These are phyloP conservation scores for Euplagia quadripunctaria DNA, from an alignment of 2,888 invertebrate species.

Conservation along the genomic window DNA sequence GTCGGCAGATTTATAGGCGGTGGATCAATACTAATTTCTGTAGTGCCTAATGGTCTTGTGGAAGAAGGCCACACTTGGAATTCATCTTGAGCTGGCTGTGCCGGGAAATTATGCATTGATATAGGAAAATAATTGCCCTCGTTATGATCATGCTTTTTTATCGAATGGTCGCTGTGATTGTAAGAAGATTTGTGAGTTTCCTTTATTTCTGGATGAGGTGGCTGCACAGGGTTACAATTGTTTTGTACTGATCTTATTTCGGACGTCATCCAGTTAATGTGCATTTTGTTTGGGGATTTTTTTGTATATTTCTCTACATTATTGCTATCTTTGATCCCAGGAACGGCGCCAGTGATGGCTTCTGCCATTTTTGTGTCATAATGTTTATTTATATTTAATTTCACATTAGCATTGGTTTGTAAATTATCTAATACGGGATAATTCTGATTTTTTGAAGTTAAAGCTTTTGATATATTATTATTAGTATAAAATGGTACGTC, in stretches of 20 bases:
- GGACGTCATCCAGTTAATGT: slow-evolving; percentile 86
- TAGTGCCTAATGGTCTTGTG: slow-evolving; percentile 77
- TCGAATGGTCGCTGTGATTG: slow-evolving; percentile 62
- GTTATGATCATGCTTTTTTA: slow-evolving; percentile 74
- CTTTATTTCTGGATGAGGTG: slow-evolving; percentile 65
- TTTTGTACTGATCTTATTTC: slow-evolving; percentile 80
- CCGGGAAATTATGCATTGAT: slow-evolving; percentile 77
- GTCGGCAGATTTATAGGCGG: slow-evolving; percentile 83
- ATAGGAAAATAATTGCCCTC: slow-evolving; percentile 80
- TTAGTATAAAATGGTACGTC: slow-evolving; percentile 80
- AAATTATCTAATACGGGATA: slow-evolving; percentile 68
- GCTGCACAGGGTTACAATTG: slow-evolving; percentile 62
- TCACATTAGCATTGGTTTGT: slow-evolving; percentile 63
- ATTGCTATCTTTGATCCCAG: slow-evolving; percentile 64
- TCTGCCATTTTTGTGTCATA: slow-evolving; percentile 70
- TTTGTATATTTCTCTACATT: slow-evolving; percentile 76
- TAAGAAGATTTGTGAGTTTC: slow-evolving; percentile 68
- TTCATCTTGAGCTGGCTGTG: slow-evolving; percentile 77
- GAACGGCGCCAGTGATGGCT: slow-evolving; percentile 49
- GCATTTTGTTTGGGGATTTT: slow-evolving; percentile 82
- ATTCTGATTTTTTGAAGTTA: slow-evolving; percentile 72
- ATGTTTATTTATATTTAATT: slow-evolving; percentile 66
- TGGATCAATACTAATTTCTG: slow-evolving; percentile 83
- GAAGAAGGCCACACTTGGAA: slow-evolving; percentile 82
- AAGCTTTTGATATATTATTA: slow-evolving; percentile 69